These are phyloP conservation scores for Ctenomys sociabilis DNA, from an alignment of 2,113 vertebrate genomes.

Conservation along the genomic window DNA sequence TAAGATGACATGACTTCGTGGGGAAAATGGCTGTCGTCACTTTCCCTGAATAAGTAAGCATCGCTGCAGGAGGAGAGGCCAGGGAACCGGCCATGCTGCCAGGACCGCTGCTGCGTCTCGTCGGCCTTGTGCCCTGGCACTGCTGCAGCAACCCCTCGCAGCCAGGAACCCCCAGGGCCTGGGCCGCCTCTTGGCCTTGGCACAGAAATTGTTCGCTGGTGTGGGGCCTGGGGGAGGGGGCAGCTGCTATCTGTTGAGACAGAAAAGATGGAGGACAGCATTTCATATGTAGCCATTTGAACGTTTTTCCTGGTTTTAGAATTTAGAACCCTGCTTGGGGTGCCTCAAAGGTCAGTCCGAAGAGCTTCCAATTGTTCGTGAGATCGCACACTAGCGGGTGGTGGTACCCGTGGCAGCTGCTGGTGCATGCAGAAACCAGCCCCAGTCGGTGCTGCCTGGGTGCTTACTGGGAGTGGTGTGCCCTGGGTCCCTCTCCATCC, in stretches of 20 bases:
- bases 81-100: no score
- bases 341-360: neutral
- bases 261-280: conserved; percentile 80
- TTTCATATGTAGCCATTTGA: conserved; percentile 75
- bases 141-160: no score
- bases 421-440: neutral
- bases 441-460: conserved; percentile 65
- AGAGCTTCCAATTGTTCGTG: conserved; percentile 74
- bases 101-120: conserved; percentile 78
- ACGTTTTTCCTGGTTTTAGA: no score
- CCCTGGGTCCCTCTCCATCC: conserved; percentile 71
- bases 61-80: conserved; percentile 78
- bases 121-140: conserved; percentile 63
- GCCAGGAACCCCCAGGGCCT: no score
- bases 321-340: no score
- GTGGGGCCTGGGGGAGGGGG: conserved; percentile 69
- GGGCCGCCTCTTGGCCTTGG: no score
- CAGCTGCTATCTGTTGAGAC: conserved; percentile 81
- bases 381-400: conserved; percentile 70
- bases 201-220: conserved; percentile 70
- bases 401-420: conserved; percentile 42
- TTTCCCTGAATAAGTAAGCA: conserved; percentile 81
- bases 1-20: conserved; percentile 92
- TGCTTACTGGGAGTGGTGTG: conserved; percentile 66
- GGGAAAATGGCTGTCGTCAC: conserved; percentile 90